Conservation (phyloP, 2,113 vertebrate species). For the Carlito syrichta region DNA sequence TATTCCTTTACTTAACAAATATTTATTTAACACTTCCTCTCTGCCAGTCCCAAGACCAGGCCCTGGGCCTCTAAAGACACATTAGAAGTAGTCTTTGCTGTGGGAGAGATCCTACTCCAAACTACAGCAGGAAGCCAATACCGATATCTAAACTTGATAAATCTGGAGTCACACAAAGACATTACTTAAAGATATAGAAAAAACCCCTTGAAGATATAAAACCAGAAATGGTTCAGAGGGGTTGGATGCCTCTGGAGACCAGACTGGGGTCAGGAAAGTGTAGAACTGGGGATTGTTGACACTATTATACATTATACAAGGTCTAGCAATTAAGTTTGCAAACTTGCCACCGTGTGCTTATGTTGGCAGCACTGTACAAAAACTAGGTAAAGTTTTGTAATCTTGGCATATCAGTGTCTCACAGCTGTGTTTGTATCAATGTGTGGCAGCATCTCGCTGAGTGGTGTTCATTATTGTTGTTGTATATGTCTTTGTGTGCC, state of each 20-base stretch:
- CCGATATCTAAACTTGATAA: background rate
- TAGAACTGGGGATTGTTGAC: background rate
- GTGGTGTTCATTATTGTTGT: too few relatives aligned
- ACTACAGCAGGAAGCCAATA: background rate
- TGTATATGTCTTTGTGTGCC: too few relatives aligned
- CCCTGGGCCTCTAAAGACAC: background rate
- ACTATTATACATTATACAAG: background rate
- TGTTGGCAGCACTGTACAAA: too few relatives aligned
- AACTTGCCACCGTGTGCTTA: too few relatives aligned
- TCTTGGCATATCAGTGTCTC: too few relatives aligned
- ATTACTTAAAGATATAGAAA: conserved; percentile 33
- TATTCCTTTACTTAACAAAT: conserved; percentile 24
- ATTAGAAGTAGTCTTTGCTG: background rate
- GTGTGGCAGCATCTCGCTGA: too few relatives aligned
- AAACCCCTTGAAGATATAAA: background rate
- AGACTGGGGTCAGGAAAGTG: background rate
- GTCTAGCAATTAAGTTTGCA: too few relatives aligned
- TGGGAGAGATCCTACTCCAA: background rate
- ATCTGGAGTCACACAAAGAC: conserved; percentile 33
- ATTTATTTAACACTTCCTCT: background rate
- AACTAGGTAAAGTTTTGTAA: too few relatives aligned
- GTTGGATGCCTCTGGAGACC: conserved; percentile 40
- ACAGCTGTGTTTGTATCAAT: too few relatives aligned
- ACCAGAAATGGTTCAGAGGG: conserved; percentile 29
- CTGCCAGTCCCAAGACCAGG: background rate